Conservation (phyloP, 2,797 vertebrate genomes). For the Eutrigla gurnardus region DNA sequence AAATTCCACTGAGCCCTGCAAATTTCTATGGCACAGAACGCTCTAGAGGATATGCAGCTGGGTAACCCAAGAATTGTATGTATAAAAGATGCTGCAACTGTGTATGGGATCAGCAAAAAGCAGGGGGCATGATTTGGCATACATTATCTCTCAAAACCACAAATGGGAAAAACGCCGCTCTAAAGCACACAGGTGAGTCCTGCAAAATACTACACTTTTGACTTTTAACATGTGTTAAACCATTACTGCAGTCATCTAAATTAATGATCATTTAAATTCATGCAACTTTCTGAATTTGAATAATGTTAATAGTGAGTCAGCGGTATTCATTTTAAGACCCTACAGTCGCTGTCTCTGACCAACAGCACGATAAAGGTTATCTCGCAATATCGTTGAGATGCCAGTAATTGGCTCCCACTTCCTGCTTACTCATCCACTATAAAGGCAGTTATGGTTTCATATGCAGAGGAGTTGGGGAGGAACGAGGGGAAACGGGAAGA, state of each 20-base stretch:
- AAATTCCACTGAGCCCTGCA: conserved; percentile 77
- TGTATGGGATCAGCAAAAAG: conserved; percentile 75
- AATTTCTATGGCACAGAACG: conserved; percentile 56
- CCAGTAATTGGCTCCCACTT: conserved; percentile 66
- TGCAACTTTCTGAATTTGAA: conserved; percentile 28
- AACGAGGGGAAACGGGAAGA: conserved; percentile 39
- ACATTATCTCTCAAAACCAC: conserved; percentile 65
- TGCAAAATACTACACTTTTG: conserved; percentile 47
- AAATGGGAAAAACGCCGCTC: conserved; percentile 39
- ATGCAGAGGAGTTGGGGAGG: conserved; percentile 61
- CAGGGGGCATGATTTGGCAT: conserved; percentile 69
- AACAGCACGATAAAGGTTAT: conserved; percentile 50
- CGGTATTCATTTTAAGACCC: conserved; percentile 43
- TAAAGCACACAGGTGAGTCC: conserved; percentile 19
- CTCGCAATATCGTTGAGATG: conserved; percentile 54
- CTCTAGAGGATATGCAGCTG: conserved; percentile 71
- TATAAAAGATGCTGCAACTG: conserved; percentile 68
- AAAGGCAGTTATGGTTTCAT: conserved; percentile 65
- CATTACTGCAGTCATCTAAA: conserved; percentile 6
- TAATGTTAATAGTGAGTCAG: conserved; percentile 11
- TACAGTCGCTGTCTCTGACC: conserved; percentile 40
- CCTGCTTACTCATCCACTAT: conserved; percentile 68
- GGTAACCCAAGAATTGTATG: conserved; percentile 64
- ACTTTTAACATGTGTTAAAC: conserved; percentile 23
- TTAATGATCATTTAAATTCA: conserved; percentile 46